These are phyloP conservation scores for Astreopora myriophthalma DNA, from an alignment of 64 coral and sea anemone species.

Conservation along the genomic window DNA sequence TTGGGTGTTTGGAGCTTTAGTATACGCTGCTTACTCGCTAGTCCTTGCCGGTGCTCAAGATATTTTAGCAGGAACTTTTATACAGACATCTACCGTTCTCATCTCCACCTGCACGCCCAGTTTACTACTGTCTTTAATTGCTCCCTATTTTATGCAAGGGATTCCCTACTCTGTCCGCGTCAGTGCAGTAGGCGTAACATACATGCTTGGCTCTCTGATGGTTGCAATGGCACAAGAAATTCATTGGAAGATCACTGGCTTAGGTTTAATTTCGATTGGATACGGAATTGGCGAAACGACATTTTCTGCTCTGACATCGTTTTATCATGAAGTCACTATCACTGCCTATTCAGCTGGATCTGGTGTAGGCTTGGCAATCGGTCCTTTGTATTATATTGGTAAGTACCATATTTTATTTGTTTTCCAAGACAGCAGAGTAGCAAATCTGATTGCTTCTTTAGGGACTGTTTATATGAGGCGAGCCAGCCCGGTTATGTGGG, in stretches of 20 bases:
- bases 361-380: conserved; percentile 47
- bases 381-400: conserved; percentile 84
- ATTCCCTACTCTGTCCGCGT: conserved; percentile 61
- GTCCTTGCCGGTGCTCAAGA: conserved; percentile 79
- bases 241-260: conserved; percentile 74
- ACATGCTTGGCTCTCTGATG: conserved; percentile 31
- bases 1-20: conserved; percentile 42
- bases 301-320: conserved; percentile 55
- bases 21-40: conserved; percentile 1
- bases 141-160: conserved; percentile 62
- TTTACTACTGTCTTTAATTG: conserved; percentile 57
- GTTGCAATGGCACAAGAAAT: conserved; percentile 40
- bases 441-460: too few species aligned
- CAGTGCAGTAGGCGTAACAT: not conserved
- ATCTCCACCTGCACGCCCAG: conserved; percentile 46
- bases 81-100: conserved; percentile 67
- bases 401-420: too few species aligned
- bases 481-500: too few species aligned
- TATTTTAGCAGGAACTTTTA: conserved; percentile 64
- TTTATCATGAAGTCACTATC: conserved; percentile 47
- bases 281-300: conserved; percentile 55
- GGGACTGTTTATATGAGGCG: too few species aligned
- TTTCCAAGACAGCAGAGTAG: too few species aligned
- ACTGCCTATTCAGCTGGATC: conserved; percentile 65
- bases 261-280: conserved; percentile 47